Conservation (phyloP, 64 coral and sea anemone species). For the Orbicella faveolata region DNA sequence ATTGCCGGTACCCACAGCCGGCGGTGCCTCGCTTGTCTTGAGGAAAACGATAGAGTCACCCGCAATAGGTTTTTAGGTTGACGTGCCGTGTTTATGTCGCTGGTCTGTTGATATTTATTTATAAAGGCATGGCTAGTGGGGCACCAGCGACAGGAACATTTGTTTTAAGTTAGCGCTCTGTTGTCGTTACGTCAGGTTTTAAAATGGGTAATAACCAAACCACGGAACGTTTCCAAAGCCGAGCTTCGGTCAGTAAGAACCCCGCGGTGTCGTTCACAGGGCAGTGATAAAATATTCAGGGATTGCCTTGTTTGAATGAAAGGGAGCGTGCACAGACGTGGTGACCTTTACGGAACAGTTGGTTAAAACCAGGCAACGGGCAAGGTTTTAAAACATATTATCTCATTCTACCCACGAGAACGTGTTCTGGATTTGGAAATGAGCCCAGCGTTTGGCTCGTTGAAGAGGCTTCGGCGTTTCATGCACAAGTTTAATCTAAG, state of each 20-base stretch:
- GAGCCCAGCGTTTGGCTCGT: not conserved
- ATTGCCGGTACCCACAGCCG: not conserved
- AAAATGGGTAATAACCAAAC: not conserved
- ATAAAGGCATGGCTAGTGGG: not conserved
- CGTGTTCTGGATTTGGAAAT: not conserved
- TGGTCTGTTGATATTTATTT: not conserved
- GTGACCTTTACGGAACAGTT: not conserved
- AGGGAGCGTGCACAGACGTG: not conserved
- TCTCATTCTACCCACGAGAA: not conserved
- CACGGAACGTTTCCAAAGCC: not conserved
- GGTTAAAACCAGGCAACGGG: not conserved
- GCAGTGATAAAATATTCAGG: constrained; percentile 3
- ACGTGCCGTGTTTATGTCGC: not conserved
- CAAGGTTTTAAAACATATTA: not conserved
- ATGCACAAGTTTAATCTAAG: not conserved
- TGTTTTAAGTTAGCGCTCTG: not conserved
- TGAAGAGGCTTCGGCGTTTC: not conserved
- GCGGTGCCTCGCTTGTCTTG: not conserved
- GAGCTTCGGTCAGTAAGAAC: not conserved
- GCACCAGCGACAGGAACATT: not conserved
- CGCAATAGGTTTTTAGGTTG: not conserved
- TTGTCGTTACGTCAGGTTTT: not conserved
- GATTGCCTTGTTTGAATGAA: not conserved
- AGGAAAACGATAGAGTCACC: not conserved
- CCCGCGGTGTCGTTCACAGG: not conserved